Evolutionary conservation across 1,140 invertebrate genomes (phyloP), one percentile per base, ranked within the genome.

Genomic region (Ephestia elutella): DNA sequence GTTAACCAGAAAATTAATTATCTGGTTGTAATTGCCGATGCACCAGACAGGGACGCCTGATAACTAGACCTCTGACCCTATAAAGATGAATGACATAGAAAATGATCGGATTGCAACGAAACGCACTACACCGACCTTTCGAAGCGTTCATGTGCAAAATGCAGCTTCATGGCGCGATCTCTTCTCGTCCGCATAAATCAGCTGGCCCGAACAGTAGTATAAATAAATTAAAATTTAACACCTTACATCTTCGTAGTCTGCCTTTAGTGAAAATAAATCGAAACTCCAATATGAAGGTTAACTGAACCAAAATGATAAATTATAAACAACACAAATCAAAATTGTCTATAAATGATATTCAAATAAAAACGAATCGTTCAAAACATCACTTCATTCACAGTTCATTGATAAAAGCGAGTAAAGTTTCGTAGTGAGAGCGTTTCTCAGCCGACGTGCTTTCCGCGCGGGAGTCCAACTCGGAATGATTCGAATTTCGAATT

Each of bases 231-330:
- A 79, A 82, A 82, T 78, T 78, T 75, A 83, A 76, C 70, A 67
- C 66, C n/a, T 84, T 63, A 83, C 79, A n/a, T n/a, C n/a, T n/a
- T n/a, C 80, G 79, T 79, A 76, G 78, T 81, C 75, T 82, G 77
- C 71, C 71, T 78, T 70, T 71, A 66, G 81, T 78, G 80, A 73
- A 84, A 85, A 82, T 83, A 78, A 80, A 81, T 73, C 59, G 75
- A 74, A 82, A 79, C 77, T 85, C 83, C 83, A 85, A 85, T 78
- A 70, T 80, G 82, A 60, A 73, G 75, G 79, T 80, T n/a, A n/a
- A 83, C 79, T 76, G 66, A 76, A 86, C 71, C 82, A 72, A 71
- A 65, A 70, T 71, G 78, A 82, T 82, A 73, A 71, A 66, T 32
- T 32, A 69, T 72, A 78, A 85, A 82, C 81, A 84, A 80, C 82